Base-by-base conservation (phyloP, 2,888 invertebrate species). In the Metacarcinus magister region DNA sequence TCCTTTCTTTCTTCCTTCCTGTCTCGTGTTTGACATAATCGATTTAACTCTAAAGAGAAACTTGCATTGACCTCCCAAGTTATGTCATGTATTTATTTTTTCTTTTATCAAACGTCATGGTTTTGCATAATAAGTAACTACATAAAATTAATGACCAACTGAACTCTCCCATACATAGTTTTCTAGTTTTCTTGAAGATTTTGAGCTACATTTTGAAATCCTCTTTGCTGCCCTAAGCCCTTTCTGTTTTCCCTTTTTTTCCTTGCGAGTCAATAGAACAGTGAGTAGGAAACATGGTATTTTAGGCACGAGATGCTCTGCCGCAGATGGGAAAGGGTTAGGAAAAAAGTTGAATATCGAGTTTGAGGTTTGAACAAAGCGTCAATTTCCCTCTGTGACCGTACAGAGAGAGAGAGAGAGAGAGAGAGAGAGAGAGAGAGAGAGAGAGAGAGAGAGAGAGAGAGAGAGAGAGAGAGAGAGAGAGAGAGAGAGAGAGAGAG, bases 301-400 rank as follows among this genome's bases (percentile, higher is more conserved):
- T 82, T 82, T 82, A 28, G 10, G 28, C 75, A 82, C 75, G 75
- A 82, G 75, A 82, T 2, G 75, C 28, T 82, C 28, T 82, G 75
- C 75, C 75, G 75, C 75, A 82, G 75, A 82, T n/a, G 75, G 75
- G 75, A 82, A 82, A n/a, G 75, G 75, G 75, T 82, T 82, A 82
- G 75, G 75, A n/a, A 82, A 39, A 82, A 82, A 82, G 75, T 82
- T 82, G 75, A 82, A 82, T 82, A 82, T 82, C 75, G 75, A 82
- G 75, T 82, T 82, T 82, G 75, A 82, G 75, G 75, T 82, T 82
- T 82, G 75, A 82, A 82, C 75, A 82, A 82, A 82, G 75, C 75
- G 75, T 82, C 75, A 82, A 82, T 82, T 82, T 82, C 75, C 75
- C 75, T 82, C 75, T 82, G 75, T 28, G 75, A 82, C 75, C 75